Percentiles rank a stretch among this genome's conserved stretches.
phyloP scores from a whole-genome alignment of 2,888 invertebrate species.

The Crepidodera aurea region DNA sequence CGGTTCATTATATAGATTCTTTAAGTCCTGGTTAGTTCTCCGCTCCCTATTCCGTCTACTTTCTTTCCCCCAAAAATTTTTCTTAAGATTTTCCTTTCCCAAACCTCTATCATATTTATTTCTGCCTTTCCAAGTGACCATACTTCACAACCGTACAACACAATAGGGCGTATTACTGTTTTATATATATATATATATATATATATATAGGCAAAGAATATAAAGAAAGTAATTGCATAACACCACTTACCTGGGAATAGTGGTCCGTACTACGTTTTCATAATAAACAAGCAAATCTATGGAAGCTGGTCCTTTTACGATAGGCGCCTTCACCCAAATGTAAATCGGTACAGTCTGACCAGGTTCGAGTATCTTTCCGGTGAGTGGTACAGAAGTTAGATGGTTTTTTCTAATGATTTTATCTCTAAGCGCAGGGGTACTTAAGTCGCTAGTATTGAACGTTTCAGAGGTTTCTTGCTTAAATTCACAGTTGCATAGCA shows the following conservation, averaged over 20 bases:
- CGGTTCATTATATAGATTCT: too few species aligned
- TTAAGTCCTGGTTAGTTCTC: too few species aligned
- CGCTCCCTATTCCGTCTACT: too few species aligned
- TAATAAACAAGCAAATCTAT: conserved; percentile 80
- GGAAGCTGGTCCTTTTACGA: conserved; percentile 68
- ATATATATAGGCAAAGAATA: too few species aligned
- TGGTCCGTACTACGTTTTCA: conserved; percentile 62
- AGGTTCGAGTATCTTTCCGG: conserved; percentile 63
- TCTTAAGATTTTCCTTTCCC: too few species aligned
- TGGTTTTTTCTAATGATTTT: conserved; percentile 59
- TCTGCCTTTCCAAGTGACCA: too few species aligned
- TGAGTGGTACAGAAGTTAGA: conserved; percentile 60
- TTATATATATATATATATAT: too few species aligned
- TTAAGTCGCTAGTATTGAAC: conserved; percentile 40
- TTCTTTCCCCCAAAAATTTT: too few species aligned
- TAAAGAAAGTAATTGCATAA: too few species aligned
- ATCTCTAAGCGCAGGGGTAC: conserved; percentile 51
- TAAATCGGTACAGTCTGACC: conserved; percentile 64
- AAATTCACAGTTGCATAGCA: conserved; percentile 59
- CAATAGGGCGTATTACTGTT: too few species aligned
- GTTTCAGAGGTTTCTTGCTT: conserved; percentile 33
- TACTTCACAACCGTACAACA: too few species aligned
- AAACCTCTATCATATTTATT: too few species aligned
- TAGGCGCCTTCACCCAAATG: conserved; percentile 77
- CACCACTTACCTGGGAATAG: conserved; percentile 55